A percentile compares a stretch with the other conserved stretches of the same genome.
phyloP scores from a whole-genome alignment of 2,888 invertebrate species.

The Mesorhabditis spiculigera region DNA sequence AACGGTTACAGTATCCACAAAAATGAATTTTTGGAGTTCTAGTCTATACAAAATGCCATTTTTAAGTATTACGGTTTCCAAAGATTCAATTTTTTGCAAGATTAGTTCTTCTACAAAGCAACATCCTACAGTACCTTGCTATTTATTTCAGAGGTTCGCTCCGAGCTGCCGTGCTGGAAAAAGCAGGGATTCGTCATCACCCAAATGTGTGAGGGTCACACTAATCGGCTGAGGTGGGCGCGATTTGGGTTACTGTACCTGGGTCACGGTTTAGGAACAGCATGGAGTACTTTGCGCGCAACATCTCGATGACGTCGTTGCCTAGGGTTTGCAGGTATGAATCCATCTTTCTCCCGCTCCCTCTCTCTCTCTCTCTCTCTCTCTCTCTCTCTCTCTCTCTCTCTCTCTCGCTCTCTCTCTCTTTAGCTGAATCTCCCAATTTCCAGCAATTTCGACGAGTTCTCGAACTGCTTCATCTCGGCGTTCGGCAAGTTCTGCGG shows the following conservation, averaged over 20 bases:
- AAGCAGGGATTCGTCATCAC: constrained; percentile 20
- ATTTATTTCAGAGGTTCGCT: constrained; percentile 23
- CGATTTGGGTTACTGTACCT: background rate
- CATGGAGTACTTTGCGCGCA: background rate
- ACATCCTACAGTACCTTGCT: too few relatives aligned
- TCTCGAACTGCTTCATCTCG: constrained; percentile 27
- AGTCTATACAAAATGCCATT: too few relatives aligned
- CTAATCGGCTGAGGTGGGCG: background rate
- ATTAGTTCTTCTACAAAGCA: too few relatives aligned
- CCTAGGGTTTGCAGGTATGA: background rate
- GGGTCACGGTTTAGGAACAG: background rate
- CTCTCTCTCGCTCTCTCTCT: constrained; percentile 1
- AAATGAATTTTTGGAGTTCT: background rate
- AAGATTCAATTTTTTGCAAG: too few relatives aligned
- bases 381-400: background rate
- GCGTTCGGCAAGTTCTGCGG: constrained; percentile 38
- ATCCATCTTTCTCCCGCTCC: background rate
- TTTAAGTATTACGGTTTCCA: too few relatives aligned
- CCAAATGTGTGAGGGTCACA: background rate
- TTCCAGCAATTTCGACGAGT: constrained; percentile 29
- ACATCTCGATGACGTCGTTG: constrained; percentile 1
- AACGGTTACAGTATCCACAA: background rate
- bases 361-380: background rate
- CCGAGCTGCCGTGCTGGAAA: constrained; percentile 36
- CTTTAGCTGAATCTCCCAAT: background rate